phyloP scores from a whole-genome alignment of 2,113 vertebrate genomes.

The Megalops atlanticus region DNA sequence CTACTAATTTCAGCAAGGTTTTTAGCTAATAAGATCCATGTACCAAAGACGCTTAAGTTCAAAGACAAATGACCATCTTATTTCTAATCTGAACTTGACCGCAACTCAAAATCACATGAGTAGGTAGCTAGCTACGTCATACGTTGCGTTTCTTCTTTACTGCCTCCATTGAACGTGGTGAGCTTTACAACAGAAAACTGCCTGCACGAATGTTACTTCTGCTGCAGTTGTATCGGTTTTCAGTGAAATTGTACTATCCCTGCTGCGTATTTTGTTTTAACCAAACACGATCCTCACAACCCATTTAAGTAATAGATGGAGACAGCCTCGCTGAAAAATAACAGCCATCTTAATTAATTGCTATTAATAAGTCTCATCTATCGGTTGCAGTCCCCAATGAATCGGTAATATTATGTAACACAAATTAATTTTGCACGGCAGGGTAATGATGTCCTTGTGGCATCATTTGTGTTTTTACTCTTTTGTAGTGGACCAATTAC shows the following conservation, averaged over 20 bases:
- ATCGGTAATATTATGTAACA: not conserved
- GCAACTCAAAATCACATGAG: not conserved
- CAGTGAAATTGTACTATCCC: too few species aligned
- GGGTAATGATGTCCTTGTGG: not conserved
- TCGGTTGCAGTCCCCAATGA: not conserved
- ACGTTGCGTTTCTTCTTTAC: not conserved
- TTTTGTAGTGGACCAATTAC: slow-evolving; percentile 95
- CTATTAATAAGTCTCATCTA: not conserved
- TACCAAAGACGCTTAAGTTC: not conserved
- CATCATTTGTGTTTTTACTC: slow-evolving; percentile 20
- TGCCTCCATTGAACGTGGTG: too few species aligned
- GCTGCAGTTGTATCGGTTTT: too few species aligned
- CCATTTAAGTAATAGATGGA: not conserved
- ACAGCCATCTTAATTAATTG: not conserved
- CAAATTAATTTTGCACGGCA: not conserved
- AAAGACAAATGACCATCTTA: not conserved
- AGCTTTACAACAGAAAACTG: not conserved
- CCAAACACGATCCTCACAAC: not conserved
- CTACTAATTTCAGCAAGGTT: too few species aligned
- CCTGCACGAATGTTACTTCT: too few species aligned
- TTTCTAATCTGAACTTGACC: not conserved
- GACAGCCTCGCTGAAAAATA: not conserved
- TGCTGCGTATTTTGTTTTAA: not conserved
- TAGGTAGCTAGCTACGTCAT: too few species aligned
- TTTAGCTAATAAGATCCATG: too few species aligned